phyloP scores from a whole-genome alignment of 2,113 vertebrate genomes.

The Sterna hirundo region DNA sequence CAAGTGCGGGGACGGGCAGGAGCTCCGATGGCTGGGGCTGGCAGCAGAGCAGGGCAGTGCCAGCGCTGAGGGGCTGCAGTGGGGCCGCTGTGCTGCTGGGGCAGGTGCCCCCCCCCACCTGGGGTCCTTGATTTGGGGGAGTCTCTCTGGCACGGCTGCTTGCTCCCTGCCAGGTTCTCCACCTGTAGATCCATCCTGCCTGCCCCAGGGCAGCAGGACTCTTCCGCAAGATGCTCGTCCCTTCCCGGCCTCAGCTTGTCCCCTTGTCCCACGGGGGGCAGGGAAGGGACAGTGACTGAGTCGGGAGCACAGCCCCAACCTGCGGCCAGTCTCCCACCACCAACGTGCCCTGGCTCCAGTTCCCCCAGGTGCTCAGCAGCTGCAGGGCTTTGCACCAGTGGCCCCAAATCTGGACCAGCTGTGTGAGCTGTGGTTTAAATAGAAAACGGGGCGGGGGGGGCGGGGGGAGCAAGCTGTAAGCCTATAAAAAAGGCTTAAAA shows the following conservation, averaged over 20 bases:
- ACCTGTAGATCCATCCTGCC: background rate
- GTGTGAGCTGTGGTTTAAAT: background rate
- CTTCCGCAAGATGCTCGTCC: rapidly evolving
- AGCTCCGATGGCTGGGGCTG: rapidly evolving
- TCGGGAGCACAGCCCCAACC: background rate
- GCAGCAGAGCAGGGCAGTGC: background rate
- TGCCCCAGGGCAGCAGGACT: background rate
- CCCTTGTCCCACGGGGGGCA: background rate
- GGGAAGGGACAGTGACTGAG: background rate
- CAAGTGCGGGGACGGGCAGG: background rate
- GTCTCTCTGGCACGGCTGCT: background rate
- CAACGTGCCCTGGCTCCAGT: background rate
- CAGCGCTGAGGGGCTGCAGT: background rate
- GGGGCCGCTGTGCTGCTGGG: background rate
- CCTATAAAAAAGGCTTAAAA: background rate
- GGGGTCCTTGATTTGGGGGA: background rate
- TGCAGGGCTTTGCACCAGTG: rapidly evolving
- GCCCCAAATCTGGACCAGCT: background rate
- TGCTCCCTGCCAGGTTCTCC: background rate
- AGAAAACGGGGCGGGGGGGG: background rate
- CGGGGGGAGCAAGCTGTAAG: background rate
- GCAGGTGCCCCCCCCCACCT: too few relatives aligned
- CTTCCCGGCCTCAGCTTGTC: background rate
- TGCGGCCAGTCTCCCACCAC: background rate
- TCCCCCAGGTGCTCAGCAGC: background rate